A percentile compares a stretch with the other conserved stretches of the same genome.
phyloP scores from a whole-genome alignment of 35 echinoderm and acorn worm species.

The Heliocidaris tuberculata region DNA sequence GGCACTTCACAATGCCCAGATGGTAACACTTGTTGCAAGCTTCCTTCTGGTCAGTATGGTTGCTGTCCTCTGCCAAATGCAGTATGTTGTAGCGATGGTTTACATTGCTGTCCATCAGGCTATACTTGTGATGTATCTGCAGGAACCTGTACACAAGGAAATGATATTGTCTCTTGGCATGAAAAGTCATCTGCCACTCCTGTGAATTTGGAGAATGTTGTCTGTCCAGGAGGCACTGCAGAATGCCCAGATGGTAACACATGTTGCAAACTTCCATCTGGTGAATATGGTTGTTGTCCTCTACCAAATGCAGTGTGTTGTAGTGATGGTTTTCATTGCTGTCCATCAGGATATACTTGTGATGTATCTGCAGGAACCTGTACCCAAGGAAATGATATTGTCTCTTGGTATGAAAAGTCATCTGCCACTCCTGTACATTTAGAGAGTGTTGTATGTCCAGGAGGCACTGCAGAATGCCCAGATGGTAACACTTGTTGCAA shows the following conservation, averaged over 20 bases:
- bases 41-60: not conserved
- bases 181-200: not conserved
- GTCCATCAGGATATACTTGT: conserved; percentile 77
- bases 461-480: not conserved
- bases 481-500: not conserved
- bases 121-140: not conserved
- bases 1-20: not conserved
- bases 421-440: not conserved
- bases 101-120: not conserved
- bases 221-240: not conserved
- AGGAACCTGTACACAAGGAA: not conserved
- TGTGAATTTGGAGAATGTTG: not conserved
- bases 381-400: not conserved
- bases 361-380: not conserved
- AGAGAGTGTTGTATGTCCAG: not conserved
- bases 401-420: not conserved
- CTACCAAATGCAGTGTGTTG: conserved; percentile 62
- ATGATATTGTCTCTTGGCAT: not conserved
- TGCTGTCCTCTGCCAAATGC: not conserved
- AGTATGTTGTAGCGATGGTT: not conserved
- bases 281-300: not conserved
- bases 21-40: not conserved
- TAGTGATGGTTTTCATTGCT: conserved; percentile 67
- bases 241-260: not conserved
- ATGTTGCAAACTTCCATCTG: not conserved